These are phyloP conservation scores for Harpegnathos saltator DNA, from an alignment of 1,140 invertebrate genomes.

Conservation along the genomic window DNA sequence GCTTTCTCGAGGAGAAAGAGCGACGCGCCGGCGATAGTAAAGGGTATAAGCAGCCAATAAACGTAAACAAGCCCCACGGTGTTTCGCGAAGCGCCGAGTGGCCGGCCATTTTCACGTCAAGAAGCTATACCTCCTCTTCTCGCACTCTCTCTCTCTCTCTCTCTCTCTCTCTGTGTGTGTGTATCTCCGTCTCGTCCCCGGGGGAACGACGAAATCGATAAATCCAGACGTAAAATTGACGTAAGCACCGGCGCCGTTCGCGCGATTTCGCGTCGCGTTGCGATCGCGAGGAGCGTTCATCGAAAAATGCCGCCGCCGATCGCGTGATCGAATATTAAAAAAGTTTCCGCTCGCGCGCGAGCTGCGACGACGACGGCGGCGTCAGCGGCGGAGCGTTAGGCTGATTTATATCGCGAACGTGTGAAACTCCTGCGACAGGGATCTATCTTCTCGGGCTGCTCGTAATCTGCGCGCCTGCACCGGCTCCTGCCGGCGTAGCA, in stretches of 20 bases:
- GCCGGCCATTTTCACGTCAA: conserved; percentile 30
- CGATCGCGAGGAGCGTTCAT: conserved; percentile 16
- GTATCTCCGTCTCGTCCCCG: not conserved
- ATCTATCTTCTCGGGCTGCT: conserved; percentile 20
- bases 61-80: conserved; percentile 51
- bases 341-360: conserved; percentile 21
- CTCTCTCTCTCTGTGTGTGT: too few relatives aligned
- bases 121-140: not conserved
- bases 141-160: not conserved
- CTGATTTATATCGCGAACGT: conserved; percentile 39
- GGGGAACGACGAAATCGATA: conserved; percentile 6
- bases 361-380: too few relatives aligned
- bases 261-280: not conserved
- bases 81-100: conserved; percentile 8
- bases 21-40: conserved; percentile 26
- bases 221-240: conserved; percentile 49
- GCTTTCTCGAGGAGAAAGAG: not conserved
- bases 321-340: conserved; percentile 49
- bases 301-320: conserved; percentile 16
- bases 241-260: conserved; percentile 15
- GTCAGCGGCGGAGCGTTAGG: not conserved
- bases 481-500: not conserved
- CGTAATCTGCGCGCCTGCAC: conserved; percentile 1
- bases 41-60: conserved; percentile 52
- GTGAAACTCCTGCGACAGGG: conserved; percentile 32